Conservation (phyloP, 2,113 vertebrate species). For the Carassius auratus region DNA sequence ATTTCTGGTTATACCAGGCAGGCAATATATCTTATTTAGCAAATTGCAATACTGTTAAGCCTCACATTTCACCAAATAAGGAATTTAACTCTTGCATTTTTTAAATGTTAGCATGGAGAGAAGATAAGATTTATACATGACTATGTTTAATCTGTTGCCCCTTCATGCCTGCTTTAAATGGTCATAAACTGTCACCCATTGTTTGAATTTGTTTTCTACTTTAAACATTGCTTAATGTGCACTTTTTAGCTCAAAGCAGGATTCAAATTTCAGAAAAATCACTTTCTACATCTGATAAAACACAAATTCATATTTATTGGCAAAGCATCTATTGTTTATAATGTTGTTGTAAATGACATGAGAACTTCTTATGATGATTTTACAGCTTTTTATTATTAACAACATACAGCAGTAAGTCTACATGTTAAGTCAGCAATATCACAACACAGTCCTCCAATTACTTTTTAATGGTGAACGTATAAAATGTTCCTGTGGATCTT, state of each 20-base stretch:
- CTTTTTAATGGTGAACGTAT: not conserved
- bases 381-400: not conserved
- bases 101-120: not conserved
- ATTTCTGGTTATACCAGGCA: not conserved
- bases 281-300: not conserved
- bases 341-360: not conserved
- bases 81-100: not conserved
- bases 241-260: not conserved
- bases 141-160: not conserved
- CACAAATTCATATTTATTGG: not conserved
- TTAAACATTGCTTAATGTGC: not conserved
- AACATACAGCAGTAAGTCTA: not conserved
- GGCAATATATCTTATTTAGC: not conserved
- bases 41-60: not conserved
- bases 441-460: not conserved
- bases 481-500: not conserved
- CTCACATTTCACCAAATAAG: not conserved
- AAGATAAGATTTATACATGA: slow-evolving; percentile 1
- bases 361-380: not conserved
- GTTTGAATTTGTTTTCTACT: not conserved
- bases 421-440: not conserved
- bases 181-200: not conserved
- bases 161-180: not conserved
- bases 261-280: not conserved
- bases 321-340: not conserved